Conservation (phyloP, 1,140 invertebrate genomes). For the Aphis gossypii region DNA sequence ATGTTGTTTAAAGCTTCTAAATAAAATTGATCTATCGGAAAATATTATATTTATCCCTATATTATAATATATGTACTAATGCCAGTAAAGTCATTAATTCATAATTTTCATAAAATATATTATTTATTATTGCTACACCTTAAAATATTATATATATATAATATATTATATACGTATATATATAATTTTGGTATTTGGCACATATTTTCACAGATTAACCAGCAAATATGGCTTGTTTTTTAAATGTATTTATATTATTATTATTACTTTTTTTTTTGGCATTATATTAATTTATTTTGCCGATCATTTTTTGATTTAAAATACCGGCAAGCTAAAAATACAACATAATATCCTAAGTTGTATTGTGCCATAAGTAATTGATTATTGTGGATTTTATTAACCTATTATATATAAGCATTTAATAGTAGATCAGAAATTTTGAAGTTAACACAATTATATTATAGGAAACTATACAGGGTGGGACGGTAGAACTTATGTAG, state of each 20-base stretch:
- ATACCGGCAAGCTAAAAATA: background rate
- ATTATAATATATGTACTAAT: background rate
- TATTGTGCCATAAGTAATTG: background rate
- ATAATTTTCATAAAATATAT: constrained; percentile 13
- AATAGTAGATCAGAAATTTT: background rate
- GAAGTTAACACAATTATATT: background rate
- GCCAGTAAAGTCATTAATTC: background rate
- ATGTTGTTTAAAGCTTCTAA: constrained; percentile 23
- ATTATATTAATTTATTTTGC: background rate
- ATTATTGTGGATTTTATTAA: background rate
- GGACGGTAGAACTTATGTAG: background rate
- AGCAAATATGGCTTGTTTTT: background rate
- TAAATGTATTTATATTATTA: background rate
- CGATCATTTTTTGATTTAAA: background rate
- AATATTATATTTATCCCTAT: background rate
- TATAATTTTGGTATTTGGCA: constrained; percentile 17
- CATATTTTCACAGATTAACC: constrained; percentile 23
- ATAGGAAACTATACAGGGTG: constrained; percentile 23
- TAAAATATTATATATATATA: background rate
- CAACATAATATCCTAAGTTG: background rate
- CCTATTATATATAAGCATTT: background rate
- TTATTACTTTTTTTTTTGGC: background rate
- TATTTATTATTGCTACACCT: constrained; percentile 39
- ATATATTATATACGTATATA: background rate
- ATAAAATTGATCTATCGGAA: background rate